Evolutionary conservation across 2,888 invertebrate genomes (phyloP).

Genomic region (Aphidoletes aphidimyza): DNA sequence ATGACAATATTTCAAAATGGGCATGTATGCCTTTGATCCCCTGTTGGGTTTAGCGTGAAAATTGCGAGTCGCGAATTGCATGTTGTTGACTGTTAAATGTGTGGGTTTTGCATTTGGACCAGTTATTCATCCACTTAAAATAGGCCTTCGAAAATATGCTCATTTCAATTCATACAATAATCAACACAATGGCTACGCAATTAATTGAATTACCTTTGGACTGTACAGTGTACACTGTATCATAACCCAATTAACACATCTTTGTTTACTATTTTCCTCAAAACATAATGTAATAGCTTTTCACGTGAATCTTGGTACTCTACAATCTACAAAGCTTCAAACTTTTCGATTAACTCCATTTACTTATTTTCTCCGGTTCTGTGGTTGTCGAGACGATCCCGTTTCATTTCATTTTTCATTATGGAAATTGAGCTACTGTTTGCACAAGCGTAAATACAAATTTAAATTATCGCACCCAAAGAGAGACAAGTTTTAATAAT

Average conservation of each 20-base stretch:
- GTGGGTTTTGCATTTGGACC: neutral
- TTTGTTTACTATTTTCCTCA: too few species aligned
- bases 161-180: conserved; percentile 17
- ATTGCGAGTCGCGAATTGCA: neutral
- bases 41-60: neutral
- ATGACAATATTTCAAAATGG: neutral
- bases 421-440: neutral
- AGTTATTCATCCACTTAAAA: neutral
- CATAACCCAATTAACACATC: too few species aligned
- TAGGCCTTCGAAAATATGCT: neutral
- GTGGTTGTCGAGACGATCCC: neutral
- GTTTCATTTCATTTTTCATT: too few species aligned
- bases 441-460: neutral
- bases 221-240: too few species aligned
- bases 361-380: neutral
- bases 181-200: conserved; percentile 14
- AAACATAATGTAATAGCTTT: too few species aligned
- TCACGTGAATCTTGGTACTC: too few species aligned
- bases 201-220: conserved; percentile 13
- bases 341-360: neutral
- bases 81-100: neutral
- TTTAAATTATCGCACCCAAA: conserved; percentile 11
- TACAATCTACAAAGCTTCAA: neutral
- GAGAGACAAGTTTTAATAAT: conserved; percentile 4
- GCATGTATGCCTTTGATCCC: neutral